Evolutionary conservation across 2,113 vertebrate species (phyloP), one percentile per base, ranked within the genome.

Genomic region (Esox niger): DNA sequence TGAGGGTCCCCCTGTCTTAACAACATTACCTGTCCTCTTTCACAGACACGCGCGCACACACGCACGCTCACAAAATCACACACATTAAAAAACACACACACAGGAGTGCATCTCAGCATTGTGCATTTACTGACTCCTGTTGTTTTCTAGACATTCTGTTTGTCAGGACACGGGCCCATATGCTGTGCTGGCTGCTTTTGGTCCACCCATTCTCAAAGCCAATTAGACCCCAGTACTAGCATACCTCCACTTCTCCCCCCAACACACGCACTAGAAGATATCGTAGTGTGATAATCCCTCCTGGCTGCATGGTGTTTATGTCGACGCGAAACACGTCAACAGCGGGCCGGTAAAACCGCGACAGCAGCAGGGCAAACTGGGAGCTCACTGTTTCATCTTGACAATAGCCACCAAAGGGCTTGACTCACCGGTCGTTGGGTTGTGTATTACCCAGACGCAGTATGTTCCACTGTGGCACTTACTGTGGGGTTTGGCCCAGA

Each of bases 301-400:
- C n/a, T n/a, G n/a, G n/a, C n/a, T n/a, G n/a, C n/a, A n/a, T n/a
- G n/a, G n/a, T n/a, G n/a, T n/a, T n/a, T n/a, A n/a, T n/a, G n/a
- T n/a, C n/a, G n/a, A n/a, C n/a, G n/a, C n/a, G 38, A 66, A 64
- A 70, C 58, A 32, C 30, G 65, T 62, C 55, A 60, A 26, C 25
- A 59, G 59, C 49, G 33, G 33, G 52, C 15, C 13, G 15, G 26
- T 70, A 23, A 43, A 5, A 43, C 33, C 25, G 61, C 33, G 5
- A 43, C 33, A 11, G 32, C 32, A 62, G 59, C 11, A 58, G 11
- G 20, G n/a, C 4, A 23, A 17, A 52, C 47, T 6, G 54, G 30
- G 15, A 46, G 1, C 29, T 38, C 66, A 49, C 31, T 58, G 23
- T 46, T 64, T 52, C 65, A 20, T 71, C 69, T 69, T 76, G 70